A percentile compares a stretch with the other conserved stretches of the same genome.
Conservation (phyloP, 2,113 vertebrate species). For the Cebus imitator region DNA sequence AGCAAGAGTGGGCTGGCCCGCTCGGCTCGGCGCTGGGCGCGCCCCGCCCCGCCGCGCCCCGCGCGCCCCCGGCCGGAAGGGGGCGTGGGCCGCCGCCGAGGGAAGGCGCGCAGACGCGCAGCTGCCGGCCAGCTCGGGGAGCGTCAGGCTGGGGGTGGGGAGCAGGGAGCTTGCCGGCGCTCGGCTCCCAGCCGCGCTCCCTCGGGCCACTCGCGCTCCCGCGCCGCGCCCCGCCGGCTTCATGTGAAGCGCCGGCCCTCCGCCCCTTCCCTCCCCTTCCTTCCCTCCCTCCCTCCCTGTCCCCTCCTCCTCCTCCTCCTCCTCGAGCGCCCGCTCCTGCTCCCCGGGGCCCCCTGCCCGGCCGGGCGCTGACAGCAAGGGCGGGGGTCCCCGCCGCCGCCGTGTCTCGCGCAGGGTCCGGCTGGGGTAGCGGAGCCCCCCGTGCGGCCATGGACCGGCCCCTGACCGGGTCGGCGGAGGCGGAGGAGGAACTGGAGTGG, state of each 20-base stretch:
- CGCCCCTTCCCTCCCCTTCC: conserved; percentile 62
- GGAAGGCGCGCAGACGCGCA: background rate
- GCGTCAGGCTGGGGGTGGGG: background rate
- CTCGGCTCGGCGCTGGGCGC: fast-evolving
- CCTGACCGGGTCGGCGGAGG: conserved; percentile 64
- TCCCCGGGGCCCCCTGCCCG: conserved; percentile 69
- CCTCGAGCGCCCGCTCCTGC: background rate
- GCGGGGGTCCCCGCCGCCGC: conserved; percentile 61
- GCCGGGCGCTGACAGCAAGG: conserved; percentile 69
- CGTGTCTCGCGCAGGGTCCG: conserved; percentile 65
- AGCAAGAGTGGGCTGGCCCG: fast-evolving
- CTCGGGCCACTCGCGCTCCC: conserved; percentile 36
- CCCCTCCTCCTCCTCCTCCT: conserved; percentile 13
- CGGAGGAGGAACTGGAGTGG: conserved; percentile 81
- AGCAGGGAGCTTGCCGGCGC: background rate
- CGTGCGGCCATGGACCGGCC: conserved; percentile 82
- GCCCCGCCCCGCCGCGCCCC: background rate
- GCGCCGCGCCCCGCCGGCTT: conserved; percentile 52
- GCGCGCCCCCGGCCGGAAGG: conserved; percentile 53
- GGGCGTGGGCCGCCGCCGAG: conserved; percentile 37
- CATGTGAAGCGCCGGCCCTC: conserved; percentile 64
- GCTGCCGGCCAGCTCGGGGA: background rate
- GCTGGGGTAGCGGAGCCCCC: conserved; percentile 41
- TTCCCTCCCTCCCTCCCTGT: conserved; percentile 44
- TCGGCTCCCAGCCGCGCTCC: background rate